Evolutionary conservation across 2,797 vertebrate genomes (phyloP).

Genomic region (Mallotus villosus): DNA sequence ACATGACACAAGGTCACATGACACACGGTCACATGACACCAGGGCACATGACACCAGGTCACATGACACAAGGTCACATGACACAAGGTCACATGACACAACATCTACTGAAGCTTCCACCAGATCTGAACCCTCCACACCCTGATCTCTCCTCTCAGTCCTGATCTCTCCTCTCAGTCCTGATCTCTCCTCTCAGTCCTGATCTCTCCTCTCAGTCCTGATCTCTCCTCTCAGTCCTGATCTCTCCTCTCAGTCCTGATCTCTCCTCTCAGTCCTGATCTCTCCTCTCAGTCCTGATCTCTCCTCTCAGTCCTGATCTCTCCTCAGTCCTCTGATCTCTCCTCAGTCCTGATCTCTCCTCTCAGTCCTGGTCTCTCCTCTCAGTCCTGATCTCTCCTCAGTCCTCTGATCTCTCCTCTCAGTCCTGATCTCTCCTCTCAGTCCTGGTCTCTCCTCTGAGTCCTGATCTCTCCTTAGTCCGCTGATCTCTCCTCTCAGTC

Average conservation of each 20-base stretch:
- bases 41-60: too few species aligned
- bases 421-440: neutral
- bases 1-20: conserved; percentile 27
- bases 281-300: too few species aligned
- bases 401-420: conserved; percentile 5
- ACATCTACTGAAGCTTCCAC: too few species aligned
- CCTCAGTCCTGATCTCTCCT: too few species aligned
- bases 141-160: neutral
- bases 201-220: too few species aligned
- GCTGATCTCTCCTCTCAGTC: conserved; percentile 6
- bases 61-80: conserved; percentile 27
- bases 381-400: too few species aligned
- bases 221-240: conserved; percentile 12
- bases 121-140: too few species aligned
- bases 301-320: conserved; percentile 18
- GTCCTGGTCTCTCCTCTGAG: too few species aligned
- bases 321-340: too few species aligned
- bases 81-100: conserved; percentile 27
- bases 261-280: conserved; percentile 16
- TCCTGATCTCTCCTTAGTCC: neutral
- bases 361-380: too few species aligned
- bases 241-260: too few species aligned
- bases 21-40: conserved; percentile 30
- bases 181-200: conserved; percentile 10
- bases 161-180: conserved; percentile 9